Base-by-base conservation (phyloP, 2,888 invertebrate genomes). In the Pherbina coryleti region DNA sequence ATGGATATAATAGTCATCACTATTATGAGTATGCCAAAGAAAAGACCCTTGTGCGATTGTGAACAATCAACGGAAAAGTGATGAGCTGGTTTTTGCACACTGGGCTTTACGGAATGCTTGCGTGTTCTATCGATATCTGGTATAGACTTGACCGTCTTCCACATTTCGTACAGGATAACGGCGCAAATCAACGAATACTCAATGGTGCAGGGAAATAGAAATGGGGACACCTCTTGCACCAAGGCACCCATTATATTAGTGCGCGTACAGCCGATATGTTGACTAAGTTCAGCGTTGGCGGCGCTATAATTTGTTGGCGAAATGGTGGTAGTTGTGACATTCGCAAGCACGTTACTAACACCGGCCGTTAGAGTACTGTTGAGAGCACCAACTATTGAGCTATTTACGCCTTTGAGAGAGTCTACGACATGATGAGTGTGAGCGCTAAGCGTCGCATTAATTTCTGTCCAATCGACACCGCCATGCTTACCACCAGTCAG, bases 111-210 rank as follows among this genome's bases (percentile, higher is more conserved):
- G 0, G 89, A 89, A 73, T 87, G 88, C 75, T 87, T 88, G n/a
- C 90, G 84, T 0, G 89, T 85, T 66, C 87, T 87, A 67, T 93
- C 83, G 94, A 90, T 90, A 51, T 89, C 88, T 17, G 90, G 89
- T 72, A 90, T 89, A 3, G 96, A 90, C 82, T 91, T 91, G 17
- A 95, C 93, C 88, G 96, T 95, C 90, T 96, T 96, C 96, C 97
- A 97, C 93, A 97, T 96, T 89, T 97, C 95, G 87, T 94, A 97
- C 76, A 96, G 90, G 81, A 97, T 94, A 44, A 96, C 97, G 31
- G 97, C 96, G 85, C 96, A 96, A 81, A 97, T 96, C 72, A 97
- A 92, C 57, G 96, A 96, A 90, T 97, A 97, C 90, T 97, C 97
- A 84, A 97, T 96, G 69, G 93, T 93, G 87, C 97, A 97, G 0